Percentiles rank a stretch among this genome's conserved stretches.
Conservation (phyloP, 2,113 vertebrate species). For the Salminus brasiliensis region DNA sequence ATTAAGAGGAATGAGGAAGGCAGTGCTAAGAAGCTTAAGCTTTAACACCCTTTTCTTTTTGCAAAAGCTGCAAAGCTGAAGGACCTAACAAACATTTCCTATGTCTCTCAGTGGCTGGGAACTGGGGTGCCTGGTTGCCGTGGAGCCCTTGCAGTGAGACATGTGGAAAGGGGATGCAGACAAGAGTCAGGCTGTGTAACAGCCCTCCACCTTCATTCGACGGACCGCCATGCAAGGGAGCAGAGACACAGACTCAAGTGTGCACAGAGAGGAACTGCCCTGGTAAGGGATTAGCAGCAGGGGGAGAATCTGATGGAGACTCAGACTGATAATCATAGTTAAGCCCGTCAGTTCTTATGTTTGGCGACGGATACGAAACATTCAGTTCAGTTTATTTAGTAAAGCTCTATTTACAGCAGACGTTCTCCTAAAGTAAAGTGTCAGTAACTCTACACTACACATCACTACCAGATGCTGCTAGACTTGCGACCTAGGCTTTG, state of each 20-base stretch:
- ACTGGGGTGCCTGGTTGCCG: conserved; percentile 88
- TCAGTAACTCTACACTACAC: too few relatives aligned
- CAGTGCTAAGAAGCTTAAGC: too few relatives aligned
- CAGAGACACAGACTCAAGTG: conserved; percentile 85
- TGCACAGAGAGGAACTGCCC: conserved; percentile 88
- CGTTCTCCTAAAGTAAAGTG: too few relatives aligned
- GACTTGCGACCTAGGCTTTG: too few relatives aligned
- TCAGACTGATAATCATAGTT: not conserved
- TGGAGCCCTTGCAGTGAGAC: conserved; percentile 89
- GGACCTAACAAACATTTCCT: too few relatives aligned
- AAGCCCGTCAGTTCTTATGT: not conserved
- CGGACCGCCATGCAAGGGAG: conserved; percentile 79
- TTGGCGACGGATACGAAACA: too few relatives aligned
- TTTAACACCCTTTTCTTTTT: not conserved
- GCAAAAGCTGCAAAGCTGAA: not conserved
- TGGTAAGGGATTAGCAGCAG: conserved; percentile 69
- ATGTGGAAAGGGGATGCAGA: conserved; percentile 88
- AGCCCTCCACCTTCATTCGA: conserved; percentile 85
- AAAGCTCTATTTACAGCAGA: too few relatives aligned
- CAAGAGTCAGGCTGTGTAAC: conserved; percentile 83
- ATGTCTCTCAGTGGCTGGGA: conserved; percentile 79
- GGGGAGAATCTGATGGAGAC: not conserved
- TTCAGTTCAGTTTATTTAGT: too few relatives aligned
- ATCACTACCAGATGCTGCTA: too few relatives aligned
- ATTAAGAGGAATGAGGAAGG: too few relatives aligned